phyloP scores from a whole-genome alignment of 2,888 invertebrate species.

The Parasteatoda lunata region DNA sequence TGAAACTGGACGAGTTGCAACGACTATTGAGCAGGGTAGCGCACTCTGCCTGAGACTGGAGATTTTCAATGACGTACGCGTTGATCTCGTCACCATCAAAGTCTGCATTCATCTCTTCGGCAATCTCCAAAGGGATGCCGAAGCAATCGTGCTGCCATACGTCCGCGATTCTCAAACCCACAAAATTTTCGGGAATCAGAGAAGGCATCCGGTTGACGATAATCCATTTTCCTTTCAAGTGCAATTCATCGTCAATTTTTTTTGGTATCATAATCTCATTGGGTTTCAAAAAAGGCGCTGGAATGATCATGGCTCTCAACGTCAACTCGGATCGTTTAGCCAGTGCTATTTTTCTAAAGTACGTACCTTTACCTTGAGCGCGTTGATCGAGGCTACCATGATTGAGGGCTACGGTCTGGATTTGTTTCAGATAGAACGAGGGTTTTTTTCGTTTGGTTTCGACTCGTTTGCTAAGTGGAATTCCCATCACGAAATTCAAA shows the following conservation, averaged over 20 bases:
- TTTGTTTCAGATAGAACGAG: background rate
- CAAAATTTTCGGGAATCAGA: constrained; percentile 25
- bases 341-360: constrained; percentile 23
- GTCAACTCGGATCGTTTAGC: constrained; percentile 12
- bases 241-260: background rate
- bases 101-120: constrained; percentile 25
- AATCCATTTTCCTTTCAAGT: constrained; percentile 21
- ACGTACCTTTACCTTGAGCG: constrained; percentile 18
- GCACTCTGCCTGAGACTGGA: constrained; percentile 19
- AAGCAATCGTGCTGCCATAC: constrained; percentile 18
- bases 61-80: constrained; percentile 8
- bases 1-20: constrained; percentile 9
- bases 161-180: background rate
- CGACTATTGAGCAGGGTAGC: background rate
- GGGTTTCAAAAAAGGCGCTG: constrained; percentile 22
- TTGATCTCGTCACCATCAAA: constrained; percentile 36
- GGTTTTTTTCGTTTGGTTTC: background rate
- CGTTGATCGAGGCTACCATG: constrained; percentile 21
- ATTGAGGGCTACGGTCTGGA: constrained; percentile 1
- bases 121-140: constrained; percentile 30
- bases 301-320: constrained; percentile 27
- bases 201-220: constrained; percentile 33
- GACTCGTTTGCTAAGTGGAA: background rate
- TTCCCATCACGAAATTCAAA: background rate
- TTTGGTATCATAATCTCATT: constrained; percentile 28